phyloP scores from a whole-genome alignment of 2,113 vertebrate genomes.

The Chloropsis hardwickii region DNA sequence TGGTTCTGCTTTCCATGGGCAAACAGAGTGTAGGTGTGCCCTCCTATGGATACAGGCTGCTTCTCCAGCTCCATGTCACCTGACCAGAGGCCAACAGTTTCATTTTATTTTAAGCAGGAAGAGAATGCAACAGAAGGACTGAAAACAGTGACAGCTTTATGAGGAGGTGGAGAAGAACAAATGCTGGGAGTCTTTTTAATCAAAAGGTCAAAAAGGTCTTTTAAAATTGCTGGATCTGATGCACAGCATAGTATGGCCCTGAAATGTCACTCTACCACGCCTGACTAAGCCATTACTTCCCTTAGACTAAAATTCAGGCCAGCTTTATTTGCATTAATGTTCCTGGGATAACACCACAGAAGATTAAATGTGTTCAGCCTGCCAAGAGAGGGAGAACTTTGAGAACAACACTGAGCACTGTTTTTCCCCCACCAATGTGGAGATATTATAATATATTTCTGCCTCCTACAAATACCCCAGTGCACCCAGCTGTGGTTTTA shows the following conservation, averaged over 20 bases:
- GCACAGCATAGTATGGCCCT: not conserved
- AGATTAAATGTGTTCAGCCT: not conserved
- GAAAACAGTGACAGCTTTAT: constrained; percentile 34
- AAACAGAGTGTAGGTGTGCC: not conserved
- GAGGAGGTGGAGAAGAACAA: constrained; percentile 34
- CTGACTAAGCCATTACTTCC: not conserved
- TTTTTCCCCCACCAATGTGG: not conserved
- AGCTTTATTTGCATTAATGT: not conserved
- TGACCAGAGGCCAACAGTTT: not conserved
- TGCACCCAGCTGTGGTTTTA: not conserved
- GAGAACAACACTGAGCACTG: not conserved
- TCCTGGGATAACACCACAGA: not conserved
- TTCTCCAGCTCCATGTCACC: not conserved
- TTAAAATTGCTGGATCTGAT: not conserved
- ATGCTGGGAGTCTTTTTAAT: constrained; percentile 7
- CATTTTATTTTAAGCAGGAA: constrained; percentile 9
- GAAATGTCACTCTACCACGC: not conserved
- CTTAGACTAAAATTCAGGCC: not conserved
- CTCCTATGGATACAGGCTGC: not conserved
- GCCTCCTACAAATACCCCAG: not conserved
- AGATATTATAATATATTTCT: not conserved
- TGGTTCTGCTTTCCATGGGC: not conserved
- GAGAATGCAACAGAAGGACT: not conserved
- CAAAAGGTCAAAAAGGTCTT: constrained; percentile 29
- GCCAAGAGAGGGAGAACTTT: not conserved